Evolutionary conservation across 2,888 invertebrate genomes (phyloP).

Genomic region (Dromius quadrimaculatus): DNA sequence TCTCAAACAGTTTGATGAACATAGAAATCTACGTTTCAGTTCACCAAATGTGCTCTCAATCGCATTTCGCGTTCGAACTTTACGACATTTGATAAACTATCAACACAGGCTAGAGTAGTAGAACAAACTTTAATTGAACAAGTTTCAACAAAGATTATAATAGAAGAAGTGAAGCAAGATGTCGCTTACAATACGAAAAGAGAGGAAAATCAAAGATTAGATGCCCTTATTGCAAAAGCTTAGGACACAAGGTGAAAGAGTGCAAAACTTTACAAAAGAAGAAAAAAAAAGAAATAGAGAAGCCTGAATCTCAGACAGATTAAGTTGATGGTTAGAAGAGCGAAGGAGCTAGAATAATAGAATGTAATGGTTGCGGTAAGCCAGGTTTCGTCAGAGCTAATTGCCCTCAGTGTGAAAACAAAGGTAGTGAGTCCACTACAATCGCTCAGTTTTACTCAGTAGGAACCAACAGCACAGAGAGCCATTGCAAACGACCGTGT

Average conservation of each 20-base stretch:
- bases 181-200: neutral
- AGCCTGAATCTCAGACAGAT: neutral
- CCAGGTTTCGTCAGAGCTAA: neutral
- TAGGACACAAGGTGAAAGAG: constrained; percentile 2
- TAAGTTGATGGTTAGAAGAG: neutral
- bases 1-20: too few relatives aligned
- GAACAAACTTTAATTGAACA: neutral
- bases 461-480: neutral
- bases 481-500: neutral
- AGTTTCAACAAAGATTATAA: neutral
- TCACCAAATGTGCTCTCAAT: too few relatives aligned
- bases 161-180: neutral
- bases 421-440: neutral
- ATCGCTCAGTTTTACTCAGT: neutral
- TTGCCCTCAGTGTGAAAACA: neutral
- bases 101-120: neutral
- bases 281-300: neutral
- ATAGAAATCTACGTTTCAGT: too few relatives aligned
- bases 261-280: neutral
- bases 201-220: neutral
- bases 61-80: neutral
- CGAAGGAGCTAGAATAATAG: neutral
- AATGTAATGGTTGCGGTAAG: neutral
- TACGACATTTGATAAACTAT: neutral
- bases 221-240: neutral